Evolutionary conservation across 2,888 invertebrate species (phyloP).

Genomic region (Busseola fusca): DNA sequence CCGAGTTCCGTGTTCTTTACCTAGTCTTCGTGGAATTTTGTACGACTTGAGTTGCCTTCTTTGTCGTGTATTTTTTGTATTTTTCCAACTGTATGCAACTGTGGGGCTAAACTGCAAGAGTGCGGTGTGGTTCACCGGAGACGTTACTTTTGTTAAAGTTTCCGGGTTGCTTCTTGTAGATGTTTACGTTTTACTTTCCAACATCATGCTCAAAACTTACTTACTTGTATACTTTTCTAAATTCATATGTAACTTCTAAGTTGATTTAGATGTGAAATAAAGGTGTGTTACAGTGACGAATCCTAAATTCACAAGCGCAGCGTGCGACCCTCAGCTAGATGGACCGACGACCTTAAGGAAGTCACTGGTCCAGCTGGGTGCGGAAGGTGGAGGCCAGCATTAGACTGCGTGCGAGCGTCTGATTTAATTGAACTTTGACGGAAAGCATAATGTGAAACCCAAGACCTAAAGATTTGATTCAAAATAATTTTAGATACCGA

Average conservation of each 20-base stretch:
- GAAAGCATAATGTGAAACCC: not conserved
- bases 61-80: constrained; percentile 28
- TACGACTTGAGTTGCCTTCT: constrained; percentile 30
- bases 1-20: constrained; percentile 28
- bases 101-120: constrained; percentile 13
- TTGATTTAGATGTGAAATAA: not conserved
- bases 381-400: not conserved
- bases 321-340: not conserved
- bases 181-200: constrained; percentile 9
- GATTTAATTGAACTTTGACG: too few species aligned
- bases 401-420: too few species aligned
- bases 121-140: not conserved
- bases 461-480: not conserved
- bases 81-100: constrained; percentile 21
- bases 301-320: not conserved
- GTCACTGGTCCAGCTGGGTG: not conserved
- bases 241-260: not conserved
- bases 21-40: constrained; percentile 16
- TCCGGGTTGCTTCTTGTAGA: constrained; percentile 14
- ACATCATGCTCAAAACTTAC: not conserved
- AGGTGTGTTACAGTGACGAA: not conserved
- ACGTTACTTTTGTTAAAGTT: constrained; percentile 14
- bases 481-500: not conserved
- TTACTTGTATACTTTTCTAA: constrained; percentile 1
- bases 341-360: too few species aligned